These are phyloP conservation scores for Eudemis profundana DNA, from an alignment of 2,888 invertebrate species.

Conservation along the genomic window DNA sequence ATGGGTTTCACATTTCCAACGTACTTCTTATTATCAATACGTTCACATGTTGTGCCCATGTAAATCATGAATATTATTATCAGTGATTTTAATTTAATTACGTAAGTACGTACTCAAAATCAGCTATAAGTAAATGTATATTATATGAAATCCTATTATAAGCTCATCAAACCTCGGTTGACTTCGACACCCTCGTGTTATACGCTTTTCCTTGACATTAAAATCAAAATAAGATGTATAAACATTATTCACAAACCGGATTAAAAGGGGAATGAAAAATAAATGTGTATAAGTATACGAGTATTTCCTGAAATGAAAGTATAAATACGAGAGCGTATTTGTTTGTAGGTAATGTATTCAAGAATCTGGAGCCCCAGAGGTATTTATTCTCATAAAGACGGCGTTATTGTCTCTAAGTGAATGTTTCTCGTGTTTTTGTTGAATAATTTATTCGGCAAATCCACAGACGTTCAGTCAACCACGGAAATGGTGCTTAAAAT, in stretches of 20 bases:
- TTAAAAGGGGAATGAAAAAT: constrained; percentile 32
- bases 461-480: constrained; percentile 4
- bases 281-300: background rate
- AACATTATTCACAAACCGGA: constrained; percentile 20
- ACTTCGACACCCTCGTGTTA: background rate
- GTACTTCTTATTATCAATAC: no score
- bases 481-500: constrained; percentile 10
- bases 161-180: constrained; percentile 27
- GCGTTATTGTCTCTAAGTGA: constrained; percentile 40
- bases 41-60: no score
- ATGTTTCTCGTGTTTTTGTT: constrained; percentile 39
- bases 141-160: constrained; percentile 17
- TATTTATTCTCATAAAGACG: constrained; percentile 45
- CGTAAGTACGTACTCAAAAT: no score
- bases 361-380: constrained; percentile 30
- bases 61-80: no score
- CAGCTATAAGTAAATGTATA: background rate
- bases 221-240: constrained; percentile 17
- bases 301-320: constrained; percentile 3
- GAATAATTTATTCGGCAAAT: constrained; percentile 26
- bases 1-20: no score
- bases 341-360: constrained; percentile 36
- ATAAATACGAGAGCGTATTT: constrained; percentile 15
- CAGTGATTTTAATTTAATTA: no score
- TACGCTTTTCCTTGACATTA: constrained; percentile 18